Evolutionary conservation across 2,797 vertebrate species (phyloP).

Genomic region (Diceros bicornis): DNA sequence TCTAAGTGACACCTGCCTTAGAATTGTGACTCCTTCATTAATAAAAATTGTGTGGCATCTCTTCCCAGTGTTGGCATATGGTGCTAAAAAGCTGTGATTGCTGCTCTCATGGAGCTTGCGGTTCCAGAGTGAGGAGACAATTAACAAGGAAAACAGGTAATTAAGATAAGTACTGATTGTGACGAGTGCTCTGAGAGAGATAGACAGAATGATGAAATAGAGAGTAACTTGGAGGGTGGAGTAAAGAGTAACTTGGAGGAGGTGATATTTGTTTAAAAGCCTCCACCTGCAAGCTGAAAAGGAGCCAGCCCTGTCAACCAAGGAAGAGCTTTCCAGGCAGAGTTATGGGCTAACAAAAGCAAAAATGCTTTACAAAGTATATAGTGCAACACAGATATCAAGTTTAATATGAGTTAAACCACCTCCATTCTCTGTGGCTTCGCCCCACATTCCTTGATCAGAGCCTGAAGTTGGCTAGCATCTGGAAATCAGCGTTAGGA

Average conservation of each 20-base stretch:
- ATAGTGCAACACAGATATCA: background rate
- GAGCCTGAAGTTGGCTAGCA: background rate
- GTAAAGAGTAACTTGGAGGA: background rate
- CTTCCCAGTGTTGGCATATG: background rate
- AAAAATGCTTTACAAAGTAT: constrained; percentile 3
- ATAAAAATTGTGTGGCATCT: background rate
- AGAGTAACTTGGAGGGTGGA: background rate
- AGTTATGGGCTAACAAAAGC: background rate
- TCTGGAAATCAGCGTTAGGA: background rate
- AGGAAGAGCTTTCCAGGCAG: background rate
- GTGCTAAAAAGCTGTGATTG: background rate
- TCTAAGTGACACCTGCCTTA: background rate
- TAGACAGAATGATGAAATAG: background rate
- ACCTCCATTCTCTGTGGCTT: background rate
- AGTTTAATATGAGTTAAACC: background rate
- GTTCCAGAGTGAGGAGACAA: background rate
- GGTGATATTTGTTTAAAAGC: background rate
- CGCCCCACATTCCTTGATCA: background rate
- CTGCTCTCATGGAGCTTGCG: background rate
- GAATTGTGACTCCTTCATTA: background rate
- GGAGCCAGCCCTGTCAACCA: background rate
- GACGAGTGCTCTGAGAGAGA: background rate
- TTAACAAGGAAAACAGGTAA: background rate
- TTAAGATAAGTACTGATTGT: background rate
- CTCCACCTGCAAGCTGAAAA: background rate